Base-by-base conservation (phyloP, 2,113 vertebrate species). In the Hippoglossus stenolepis region DNA sequence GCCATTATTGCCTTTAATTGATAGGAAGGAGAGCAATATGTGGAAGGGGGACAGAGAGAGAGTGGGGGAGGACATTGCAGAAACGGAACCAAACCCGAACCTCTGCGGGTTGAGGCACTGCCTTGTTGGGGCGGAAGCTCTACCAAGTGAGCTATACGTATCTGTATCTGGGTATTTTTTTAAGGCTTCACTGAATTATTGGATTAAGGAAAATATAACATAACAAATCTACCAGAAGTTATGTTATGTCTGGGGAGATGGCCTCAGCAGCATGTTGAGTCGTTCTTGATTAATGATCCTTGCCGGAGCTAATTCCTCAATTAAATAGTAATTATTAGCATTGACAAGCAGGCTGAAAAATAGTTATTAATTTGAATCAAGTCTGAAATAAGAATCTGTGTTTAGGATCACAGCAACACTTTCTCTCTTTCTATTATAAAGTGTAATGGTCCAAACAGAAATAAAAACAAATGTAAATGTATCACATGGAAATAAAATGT, bases 311-410 rank as follows among this genome's bases (percentile, higher is more conserved):
- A 8, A 21, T 18, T 17, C 9, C 28, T 63, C 3, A 38, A 38
- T 13, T 13, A 65, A 73, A 65, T 21, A 54, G 51, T 11, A 21
- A 54, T 51, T 20, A 18, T 51, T 51, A 65, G 60, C 49, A 83
- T 70, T 86, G 57, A 67, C 57, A 57, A 60, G 53, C 56, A 58
- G 53, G 49, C 69, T 79, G 57, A 69, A 65, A 63, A 62, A 77
- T 31, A 62, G 65, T 77, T 23, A 66, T 21, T 40, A 1, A 70
- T 65, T 80, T 38, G 56, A 10, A 70, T 58, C 0, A 43, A 56
- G 65, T 40, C n/a, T 56, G n/a, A 40, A 40, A 68, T 56, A 14
- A 35, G 12, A 15, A 54, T 56, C 9, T 10, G 2, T 3, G 60
- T 58, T 31, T 7, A 31, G 31, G 31, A 31, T 31, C 31, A 31